Evolutionary conservation across 1,140 invertebrate species (phyloP), one percentile per base, ranked within the genome.

Genomic region (Apis cerana): DNA sequence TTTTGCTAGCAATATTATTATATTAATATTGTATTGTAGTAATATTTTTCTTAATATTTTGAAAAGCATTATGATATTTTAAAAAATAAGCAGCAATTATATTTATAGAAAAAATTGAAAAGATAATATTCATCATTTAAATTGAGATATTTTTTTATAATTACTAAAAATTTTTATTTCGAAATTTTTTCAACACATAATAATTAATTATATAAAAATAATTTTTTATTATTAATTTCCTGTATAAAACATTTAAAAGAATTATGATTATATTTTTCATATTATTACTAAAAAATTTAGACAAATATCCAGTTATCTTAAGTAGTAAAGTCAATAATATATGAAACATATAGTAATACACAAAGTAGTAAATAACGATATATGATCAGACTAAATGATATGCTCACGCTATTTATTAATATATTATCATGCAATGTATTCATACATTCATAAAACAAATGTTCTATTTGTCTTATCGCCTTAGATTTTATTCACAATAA

Each of bases 361-460:
- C 8, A 10, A 54, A 84, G 86, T 88, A 87, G 85, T 82, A 78
- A 23, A 58, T 23, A 43, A 10, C 67, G 1, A 19, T 70, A 59
- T 78, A 70, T 69, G 54, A 50, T 71, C 85, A 75, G 85, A 59
- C 77, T 12, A 19, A 59, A 52, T 15, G 10, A 10, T 33, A 9
- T 62, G 50, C 19, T 43, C 33, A 43, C n/a, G 71, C 23, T 76
- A 27, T 13, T 11, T 21, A 17, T 10, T 19, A 33, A 11, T 54
- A 56, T n/a, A 50, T 43, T 54, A 15, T 48, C 33, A 12, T 17
- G 12, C 56, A 23, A 67, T 33, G 48, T 69, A 9, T 4, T 82
- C 15, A 43, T 12, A 43, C 59, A 21, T 77, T 68, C 23, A 19
- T 50, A 12, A 23, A 69, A 27, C 10, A 10, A 75, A 62, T 70